Conservation (phyloP, 2,888 invertebrate genomes). For the Oscheius onirici region DNA sequence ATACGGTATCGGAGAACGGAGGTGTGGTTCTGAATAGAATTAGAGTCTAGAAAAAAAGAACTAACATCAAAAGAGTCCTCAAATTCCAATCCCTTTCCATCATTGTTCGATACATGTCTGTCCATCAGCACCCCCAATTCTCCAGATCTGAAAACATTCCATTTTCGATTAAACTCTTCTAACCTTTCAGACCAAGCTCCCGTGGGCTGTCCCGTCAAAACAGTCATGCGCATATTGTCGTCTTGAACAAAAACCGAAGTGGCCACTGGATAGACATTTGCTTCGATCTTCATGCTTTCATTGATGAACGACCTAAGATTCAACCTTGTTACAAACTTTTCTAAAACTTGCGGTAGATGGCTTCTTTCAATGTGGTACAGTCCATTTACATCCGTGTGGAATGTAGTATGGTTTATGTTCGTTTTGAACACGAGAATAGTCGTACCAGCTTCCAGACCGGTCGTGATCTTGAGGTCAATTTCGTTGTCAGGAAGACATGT, state of each 20-base stretch:
- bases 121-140: constrained; percentile 44
- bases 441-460: neutral
- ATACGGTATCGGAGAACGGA: constrained; percentile 4
- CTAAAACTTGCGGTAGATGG: constrained; percentile 3
- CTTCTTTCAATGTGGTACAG: constrained; percentile 45
- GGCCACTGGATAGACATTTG: constrained; percentile 51
- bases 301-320: neutral
- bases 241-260: constrained; percentile 46
- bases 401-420: constrained; percentile 23
- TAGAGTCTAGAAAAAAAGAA: neutral
- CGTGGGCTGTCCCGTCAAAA: constrained; percentile 25
- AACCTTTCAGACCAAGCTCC: neutral
- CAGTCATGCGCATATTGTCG: constrained; percentile 4
- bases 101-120: constrained; percentile 35
- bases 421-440: neutral
- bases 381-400: constrained; percentile 55
- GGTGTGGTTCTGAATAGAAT: constrained; percentile 8
- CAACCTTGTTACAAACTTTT: neutral
- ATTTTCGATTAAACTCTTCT: neutral
- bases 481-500: neutral
- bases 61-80: constrained; percentile 42
- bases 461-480: constrained; percentile 7
- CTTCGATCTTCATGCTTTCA: constrained; percentile 23
- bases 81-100: constrained; percentile 48
- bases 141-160: neutral